These are phyloP conservation scores for Megalops cyprinoides DNA, from an alignment of 2,797 vertebrate species.

Conservation along the genomic window DNA sequence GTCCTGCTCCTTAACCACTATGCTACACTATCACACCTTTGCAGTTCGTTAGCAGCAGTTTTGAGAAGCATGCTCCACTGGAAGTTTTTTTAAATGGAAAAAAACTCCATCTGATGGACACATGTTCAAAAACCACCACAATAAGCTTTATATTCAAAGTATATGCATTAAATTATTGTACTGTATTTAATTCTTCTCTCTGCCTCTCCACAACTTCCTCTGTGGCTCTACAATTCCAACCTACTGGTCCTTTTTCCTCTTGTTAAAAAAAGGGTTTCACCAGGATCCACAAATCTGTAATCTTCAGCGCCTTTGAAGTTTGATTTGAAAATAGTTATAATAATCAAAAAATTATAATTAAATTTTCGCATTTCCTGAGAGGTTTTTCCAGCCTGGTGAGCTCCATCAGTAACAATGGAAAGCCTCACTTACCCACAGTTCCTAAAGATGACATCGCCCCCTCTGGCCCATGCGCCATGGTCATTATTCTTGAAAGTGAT, in stretches of 20 bases:
- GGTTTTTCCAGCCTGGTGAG: neutral
- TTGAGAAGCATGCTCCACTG: too few relatives aligned
- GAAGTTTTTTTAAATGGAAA: constrained; percentile 24
- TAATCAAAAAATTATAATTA: constrained; percentile 2
- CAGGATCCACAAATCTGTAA: neutral
- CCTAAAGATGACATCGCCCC: constrained; percentile 58
- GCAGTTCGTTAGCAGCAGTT: constrained; percentile 32
- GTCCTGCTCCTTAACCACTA: too few relatives aligned
- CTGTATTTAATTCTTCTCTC: constrained; percentile 26
- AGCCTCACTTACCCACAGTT: constrained; percentile 56
- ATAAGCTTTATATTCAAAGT: constrained; percentile 28
- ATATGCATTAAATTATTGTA: constrained; percentile 44
- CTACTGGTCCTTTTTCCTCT: neutral
- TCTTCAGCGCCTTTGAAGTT: neutral
- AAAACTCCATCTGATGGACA: constrained; percentile 27
- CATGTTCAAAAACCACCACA: constrained; percentile 37
- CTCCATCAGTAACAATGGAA: neutral
- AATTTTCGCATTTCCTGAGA: neutral
- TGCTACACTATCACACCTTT: constrained; percentile 23
- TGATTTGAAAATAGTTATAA: constrained; percentile 10
- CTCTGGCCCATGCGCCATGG: constrained; percentile 48
- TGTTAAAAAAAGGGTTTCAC: constrained; percentile 12
- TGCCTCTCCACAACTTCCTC: constrained; percentile 26
- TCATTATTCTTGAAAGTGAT: constrained; percentile 67
- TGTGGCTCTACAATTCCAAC: constrained; percentile 12